Base-by-base conservation (phyloP, 2,797 vertebrate species). In the Rachycentron canadum region DNA sequence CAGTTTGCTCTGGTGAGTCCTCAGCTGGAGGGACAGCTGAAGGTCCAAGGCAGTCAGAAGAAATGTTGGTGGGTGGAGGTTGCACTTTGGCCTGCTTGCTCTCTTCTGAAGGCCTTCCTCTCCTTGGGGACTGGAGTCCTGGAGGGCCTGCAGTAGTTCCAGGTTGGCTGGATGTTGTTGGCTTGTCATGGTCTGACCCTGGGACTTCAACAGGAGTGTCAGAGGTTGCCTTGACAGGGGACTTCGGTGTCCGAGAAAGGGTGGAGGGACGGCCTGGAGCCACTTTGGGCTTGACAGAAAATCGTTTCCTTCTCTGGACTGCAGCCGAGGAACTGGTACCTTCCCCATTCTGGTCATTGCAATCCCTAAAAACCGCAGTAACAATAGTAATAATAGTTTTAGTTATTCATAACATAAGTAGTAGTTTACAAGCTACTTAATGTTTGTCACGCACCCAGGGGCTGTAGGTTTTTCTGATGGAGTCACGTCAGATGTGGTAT, bases 281-380 rank as follows among this genome's bases (percentile, higher is more conserved):
- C 59, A 95, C 90, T 91, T 94, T 95, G 67, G 96, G 96, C 90
- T 96, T 98, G 73, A 96, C 93, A 57, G 95, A 94, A 81, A 97
- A 91, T 16, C 97, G 94, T 79, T 97, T 98, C 91, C 97, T 96
- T 88, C 97, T 97, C 88, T 97, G 97, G 4, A 92, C 70, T 68
- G 92, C 92, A 76, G 93, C 78, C 28, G 90, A 81, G 16, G 92
- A 72, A 69, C 80, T 75, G 68, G 91, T 89, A 66, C 70, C 89
- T 62, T 94, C 92, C 57, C 65, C 84, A 86, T 53, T 86, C 80
- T 87, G 82, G 6, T 83, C 87, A 69, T 84, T 91, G 56, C 82
- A 89, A 86, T 92, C 83, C 17, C 97, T 98, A 78, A 72, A 84
- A 73, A 84, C 6, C 68, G 13, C 0, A 60, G 14, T 6, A 40